A percentile compares a stretch with the other conserved stretches of the same genome.
phyloP scores from a whole-genome alignment of 2,797 vertebrate species.

The Limosa lapponica region DNA sequence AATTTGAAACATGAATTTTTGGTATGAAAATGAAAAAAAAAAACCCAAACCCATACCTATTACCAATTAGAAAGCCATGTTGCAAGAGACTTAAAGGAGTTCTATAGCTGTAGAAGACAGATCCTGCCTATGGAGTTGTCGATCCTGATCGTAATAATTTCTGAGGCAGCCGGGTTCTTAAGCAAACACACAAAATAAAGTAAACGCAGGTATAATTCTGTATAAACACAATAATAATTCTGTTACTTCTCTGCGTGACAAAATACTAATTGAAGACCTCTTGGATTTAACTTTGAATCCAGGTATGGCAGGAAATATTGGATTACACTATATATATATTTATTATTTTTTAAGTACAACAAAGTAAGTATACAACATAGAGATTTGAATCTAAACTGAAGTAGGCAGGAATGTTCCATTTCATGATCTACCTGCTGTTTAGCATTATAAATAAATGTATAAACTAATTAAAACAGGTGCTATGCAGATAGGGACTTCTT shows the following conservation, averaged over 20 bases:
- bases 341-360: not conserved
- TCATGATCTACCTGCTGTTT: not conserved
- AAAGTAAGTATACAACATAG: not conserved
- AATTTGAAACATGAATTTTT: not conserved
- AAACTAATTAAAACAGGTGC: not conserved
- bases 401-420: not conserved
- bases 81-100: not conserved
- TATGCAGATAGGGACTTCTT: not conserved
- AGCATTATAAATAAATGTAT: not conserved
- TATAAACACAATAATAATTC: not conserved
- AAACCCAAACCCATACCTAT: rapidly evolving
- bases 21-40: not conserved
- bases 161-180: not conserved
- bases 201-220: not conserved
- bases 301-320: not conserved
- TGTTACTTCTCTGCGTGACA: not conserved
- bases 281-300: not conserved
- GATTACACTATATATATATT: not conserved
- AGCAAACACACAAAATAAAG: not conserved
- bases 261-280: not conserved
- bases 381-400: not conserved
- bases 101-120: not conserved
- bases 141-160: not conserved
- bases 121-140: not conserved
- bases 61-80: not conserved